phyloP scores from a whole-genome alignment of 2,113 vertebrate species.

The Chinchilla lanigera region DNA sequence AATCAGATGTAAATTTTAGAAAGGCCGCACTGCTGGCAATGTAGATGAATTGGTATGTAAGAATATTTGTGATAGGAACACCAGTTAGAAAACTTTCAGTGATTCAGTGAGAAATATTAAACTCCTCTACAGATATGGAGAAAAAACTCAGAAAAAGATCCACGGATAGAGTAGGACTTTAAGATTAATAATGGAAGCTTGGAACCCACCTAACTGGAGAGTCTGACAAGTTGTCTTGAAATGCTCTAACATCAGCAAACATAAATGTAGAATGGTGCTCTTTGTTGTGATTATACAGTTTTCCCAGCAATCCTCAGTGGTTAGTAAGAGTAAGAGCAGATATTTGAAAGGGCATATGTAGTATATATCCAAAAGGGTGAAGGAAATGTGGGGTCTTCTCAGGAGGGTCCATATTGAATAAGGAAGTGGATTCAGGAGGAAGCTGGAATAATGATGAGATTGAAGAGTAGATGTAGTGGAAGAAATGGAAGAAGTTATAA shows the following conservation, averaged over 20 bases:
- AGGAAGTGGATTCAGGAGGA: constrained; percentile 12
- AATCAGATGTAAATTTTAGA: constrained; percentile 18
- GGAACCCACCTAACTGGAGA: background rate
- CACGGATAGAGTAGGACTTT: background rate
- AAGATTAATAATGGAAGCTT: constrained; percentile 35
- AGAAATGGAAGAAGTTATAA: constrained; percentile 18
- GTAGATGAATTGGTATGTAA: background rate
- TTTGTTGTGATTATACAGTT: background rate
- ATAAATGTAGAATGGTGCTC: constrained; percentile 36
- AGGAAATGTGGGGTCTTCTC: constrained; percentile 3
- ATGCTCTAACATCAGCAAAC: constrained; percentile 26
- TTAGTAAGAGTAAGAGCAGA: constrained; percentile 27
- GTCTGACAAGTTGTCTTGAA: background rate
- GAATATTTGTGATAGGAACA: background rate
- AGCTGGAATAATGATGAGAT: constrained; percentile 28
- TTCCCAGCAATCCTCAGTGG: constrained; percentile 19
- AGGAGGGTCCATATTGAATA: constrained; percentile 9
- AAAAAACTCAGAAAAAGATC: constrained; percentile 23
- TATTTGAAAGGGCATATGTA: background rate
- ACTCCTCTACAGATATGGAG: background rate
- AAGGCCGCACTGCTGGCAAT: background rate
- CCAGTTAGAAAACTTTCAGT: constrained; percentile 45
- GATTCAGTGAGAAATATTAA: background rate
- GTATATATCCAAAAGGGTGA: background rate
- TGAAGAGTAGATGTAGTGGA: constrained; percentile 24